Evolutionary conservation across 2,797 vertebrate genomes (phyloP).

Genomic region (Hemibagrus guttatus): DNA sequence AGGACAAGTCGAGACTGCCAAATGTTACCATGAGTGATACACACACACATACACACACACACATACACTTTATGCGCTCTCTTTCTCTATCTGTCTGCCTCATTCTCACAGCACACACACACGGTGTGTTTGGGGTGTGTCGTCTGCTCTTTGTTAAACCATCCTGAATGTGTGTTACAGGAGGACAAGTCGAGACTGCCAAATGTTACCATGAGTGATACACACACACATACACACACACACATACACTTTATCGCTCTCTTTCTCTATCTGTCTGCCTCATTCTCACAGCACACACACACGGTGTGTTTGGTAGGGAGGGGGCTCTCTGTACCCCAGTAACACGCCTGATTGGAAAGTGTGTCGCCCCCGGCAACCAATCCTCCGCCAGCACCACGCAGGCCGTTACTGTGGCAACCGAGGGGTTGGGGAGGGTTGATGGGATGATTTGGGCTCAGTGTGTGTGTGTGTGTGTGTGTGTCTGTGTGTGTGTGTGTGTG

Average conservation of each 20-base stretch:
- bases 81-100: not conserved
- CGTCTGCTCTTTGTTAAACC: not conserved
- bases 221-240: not conserved
- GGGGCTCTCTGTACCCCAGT: slow-evolving; percentile 64
- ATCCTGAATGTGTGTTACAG: slow-evolving; percentile 18
- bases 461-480: slow-evolving; percentile 37
- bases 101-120: not conserved
- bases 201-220: slow-evolving; percentile 9
- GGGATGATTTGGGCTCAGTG: slow-evolving; percentile 70
- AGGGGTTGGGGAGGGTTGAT: slow-evolving; percentile 69
- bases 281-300: slow-evolving; percentile 2
- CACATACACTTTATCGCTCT: not conserved
- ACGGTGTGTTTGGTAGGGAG: slow-evolving; percentile 38
- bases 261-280: not conserved
- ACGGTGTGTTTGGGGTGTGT: not conserved
- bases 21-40: slow-evolving; percentile 4
- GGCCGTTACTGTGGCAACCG: slow-evolving; percentile 76
- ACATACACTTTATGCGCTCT: not conserved
- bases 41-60: too few species aligned
- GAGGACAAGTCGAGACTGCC: not conserved
- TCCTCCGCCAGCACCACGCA: slow-evolving; percentile 67
- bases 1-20: not conserved
- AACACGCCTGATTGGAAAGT: slow-evolving; percentile 81
- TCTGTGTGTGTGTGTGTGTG: slow-evolving; percentile 28
- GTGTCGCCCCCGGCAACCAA: slow-evolving; percentile 77